phyloP scores from a whole-genome alignment of 2,888 invertebrate species.

The Drosophila kokeensis region DNA sequence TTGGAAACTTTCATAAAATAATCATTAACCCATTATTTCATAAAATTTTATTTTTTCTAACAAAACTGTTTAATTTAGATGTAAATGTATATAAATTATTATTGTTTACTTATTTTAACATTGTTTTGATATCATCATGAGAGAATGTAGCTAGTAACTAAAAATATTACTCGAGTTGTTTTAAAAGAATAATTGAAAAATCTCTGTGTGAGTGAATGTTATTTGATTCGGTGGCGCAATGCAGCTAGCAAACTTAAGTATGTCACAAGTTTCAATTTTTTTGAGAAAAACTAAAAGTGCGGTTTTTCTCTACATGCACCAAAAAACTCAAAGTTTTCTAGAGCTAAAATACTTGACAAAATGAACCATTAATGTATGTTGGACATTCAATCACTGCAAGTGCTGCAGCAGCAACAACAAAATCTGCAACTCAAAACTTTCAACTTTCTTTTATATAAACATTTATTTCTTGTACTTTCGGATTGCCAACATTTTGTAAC shows the following conservation, averaged over 20 bases:
- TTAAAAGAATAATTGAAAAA: background rate
- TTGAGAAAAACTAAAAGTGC: conserved; percentile 33
- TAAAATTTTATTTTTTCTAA: conserved; percentile 46
- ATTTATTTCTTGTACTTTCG: conserved; percentile 45
- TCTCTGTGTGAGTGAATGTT: background rate
- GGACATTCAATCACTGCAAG: conserved; percentile 71
- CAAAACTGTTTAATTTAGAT: conserved; percentile 22
- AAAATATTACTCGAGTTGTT: too few species aligned
- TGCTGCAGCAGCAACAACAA: conserved; percentile 37
- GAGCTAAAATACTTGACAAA: conserved; percentile 8
- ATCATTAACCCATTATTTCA: background rate
- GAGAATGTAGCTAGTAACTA: too few species aligned
- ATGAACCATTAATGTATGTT: conserved; percentile 32
- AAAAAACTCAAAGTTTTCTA: conserved; percentile 25
- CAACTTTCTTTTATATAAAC: conserved; percentile 57
- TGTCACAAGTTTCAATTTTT: conserved; percentile 4
- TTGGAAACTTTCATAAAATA: too few species aligned
- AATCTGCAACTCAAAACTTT: conserved; percentile 48
- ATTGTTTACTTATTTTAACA: too few species aligned
- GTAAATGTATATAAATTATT: background rate
- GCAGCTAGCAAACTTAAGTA: conserved; percentile 18
- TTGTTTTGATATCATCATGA: too few species aligned
- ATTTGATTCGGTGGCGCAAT: conserved; percentile 15
- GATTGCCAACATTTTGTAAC: conserved; percentile 35
- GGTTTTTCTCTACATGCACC: conserved; percentile 27